Conservation (phyloP, 2,888 invertebrate species). For the Parthenolecanium corni region DNA sequence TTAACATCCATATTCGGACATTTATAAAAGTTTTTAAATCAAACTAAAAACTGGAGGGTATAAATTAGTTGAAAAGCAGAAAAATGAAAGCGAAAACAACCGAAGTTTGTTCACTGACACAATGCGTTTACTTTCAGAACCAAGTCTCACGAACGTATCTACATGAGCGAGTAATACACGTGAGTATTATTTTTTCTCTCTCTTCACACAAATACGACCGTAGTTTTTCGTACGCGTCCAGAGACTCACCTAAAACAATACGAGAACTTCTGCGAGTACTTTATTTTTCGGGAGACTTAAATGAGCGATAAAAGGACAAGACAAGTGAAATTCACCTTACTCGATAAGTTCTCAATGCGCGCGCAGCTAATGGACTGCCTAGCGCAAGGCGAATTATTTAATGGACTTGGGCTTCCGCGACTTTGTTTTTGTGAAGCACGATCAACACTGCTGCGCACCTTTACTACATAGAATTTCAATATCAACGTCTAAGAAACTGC, state of each 20-base stretch:
- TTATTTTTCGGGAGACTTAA: constrained; percentile 14
- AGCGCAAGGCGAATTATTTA: too few species aligned
- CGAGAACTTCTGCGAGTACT: constrained; percentile 11
- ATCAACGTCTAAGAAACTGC: too few species aligned
- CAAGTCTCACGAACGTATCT: neutral
- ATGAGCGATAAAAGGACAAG: constrained; percentile 23
- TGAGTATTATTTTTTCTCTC: too few species aligned
- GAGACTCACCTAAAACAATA: constrained; percentile 1
- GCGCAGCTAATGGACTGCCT: too few species aligned
- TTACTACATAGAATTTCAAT: too few species aligned
- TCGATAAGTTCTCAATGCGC: constrained; percentile 19
- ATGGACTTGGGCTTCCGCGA: too few species aligned
- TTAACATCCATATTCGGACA: neutral
- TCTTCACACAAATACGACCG: neutral
- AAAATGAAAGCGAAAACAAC: neutral
- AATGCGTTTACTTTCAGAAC: constrained; percentile 15
- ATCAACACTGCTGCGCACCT: neutral
- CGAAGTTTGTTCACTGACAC: too few species aligned
- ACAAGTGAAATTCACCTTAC: constrained; percentile 4
- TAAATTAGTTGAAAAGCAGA: too few species aligned
- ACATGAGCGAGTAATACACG: too few species aligned
- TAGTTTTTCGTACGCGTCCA: neutral
- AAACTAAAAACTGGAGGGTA: too few species aligned
- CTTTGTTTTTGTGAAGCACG: neutral
- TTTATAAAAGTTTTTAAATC: neutral